A percentile compares a stretch with the other conserved stretches of the same genome.
phyloP scores from a whole-genome alignment of 2,888 invertebrate species.

The Mythimna pallens region DNA sequence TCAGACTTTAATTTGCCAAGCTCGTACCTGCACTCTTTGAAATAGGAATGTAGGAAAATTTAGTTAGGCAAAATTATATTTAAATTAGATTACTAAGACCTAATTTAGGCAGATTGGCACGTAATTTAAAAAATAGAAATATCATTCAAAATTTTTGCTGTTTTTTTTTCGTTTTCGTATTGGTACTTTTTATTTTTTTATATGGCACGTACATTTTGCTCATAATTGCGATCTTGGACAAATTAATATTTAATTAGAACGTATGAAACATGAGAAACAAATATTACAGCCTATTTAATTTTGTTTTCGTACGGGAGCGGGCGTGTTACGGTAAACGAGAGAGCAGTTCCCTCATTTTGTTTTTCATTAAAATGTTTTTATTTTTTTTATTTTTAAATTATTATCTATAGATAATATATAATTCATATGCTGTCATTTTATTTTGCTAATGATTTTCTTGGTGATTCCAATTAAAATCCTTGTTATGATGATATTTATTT shows the following conservation, averaged over 20 bases:
- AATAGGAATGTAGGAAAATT: slow-evolving; percentile 49
- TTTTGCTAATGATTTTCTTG: slow-evolving; percentile 39
- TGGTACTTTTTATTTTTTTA: slow-evolving; percentile 36
- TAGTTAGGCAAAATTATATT: slow-evolving; percentile 33
- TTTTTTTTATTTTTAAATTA: slow-evolving; percentile 23
- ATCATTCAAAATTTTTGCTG: slow-evolving; percentile 36
- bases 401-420: slow-evolving; percentile 18
- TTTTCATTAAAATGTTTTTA: slow-evolving; percentile 28
- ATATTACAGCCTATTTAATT: slow-evolving; percentile 68
- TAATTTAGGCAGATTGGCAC: slow-evolving; percentile 58
- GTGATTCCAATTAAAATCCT: slow-evolving; percentile 31
- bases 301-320: slow-evolving; percentile 74
- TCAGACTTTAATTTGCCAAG: slow-evolving; percentile 54
- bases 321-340: slow-evolving; percentile 70
- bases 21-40: slow-evolving; percentile 55
- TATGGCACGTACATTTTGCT: slow-evolving; percentile 47
- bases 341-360: slow-evolving; percentile 58
- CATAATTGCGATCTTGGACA: slow-evolving; percentile 57
- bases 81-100: slow-evolving; percentile 45
- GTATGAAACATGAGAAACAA: slow-evolving; percentile 53
- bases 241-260: slow-evolving; percentile 48
- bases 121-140: slow-evolving; percentile 8
- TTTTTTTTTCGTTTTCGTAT: slow-evolving; percentile 39
- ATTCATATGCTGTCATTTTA: slow-evolving; percentile 43
- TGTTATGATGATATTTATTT: slow-evolving; percentile 21